A percentile compares a stretch with the other conserved stretches of the same genome.
phyloP scores from a whole-genome alignment of 2,113 vertebrate genomes.

The Nerophis ophidion region DNA sequence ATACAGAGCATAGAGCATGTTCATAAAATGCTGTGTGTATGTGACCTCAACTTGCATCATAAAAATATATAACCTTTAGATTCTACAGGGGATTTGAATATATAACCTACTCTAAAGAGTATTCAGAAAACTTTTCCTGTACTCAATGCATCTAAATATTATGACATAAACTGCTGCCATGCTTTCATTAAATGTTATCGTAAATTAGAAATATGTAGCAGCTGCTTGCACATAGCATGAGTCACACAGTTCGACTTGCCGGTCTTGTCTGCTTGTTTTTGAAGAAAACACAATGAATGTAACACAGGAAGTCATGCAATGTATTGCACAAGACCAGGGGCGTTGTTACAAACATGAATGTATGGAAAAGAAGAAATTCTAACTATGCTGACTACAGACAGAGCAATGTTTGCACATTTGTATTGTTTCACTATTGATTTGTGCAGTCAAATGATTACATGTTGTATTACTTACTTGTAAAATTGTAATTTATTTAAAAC shows the following conservation, averaged over 20 bases:
- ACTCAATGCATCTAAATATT: background rate
- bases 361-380: background rate
- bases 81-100: too few relatives aligned
- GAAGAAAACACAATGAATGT: background rate
- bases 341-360: background rate
- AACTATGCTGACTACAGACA: background rate
- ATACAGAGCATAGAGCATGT: background rate
- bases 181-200: background rate
- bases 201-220: background rate
- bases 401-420: background rate
- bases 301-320: constrained; percentile 5
- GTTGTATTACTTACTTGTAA: too few relatives aligned
- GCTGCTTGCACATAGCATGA: background rate
- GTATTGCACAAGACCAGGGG: background rate
- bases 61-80: too few relatives aligned
- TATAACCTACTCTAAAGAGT: background rate
- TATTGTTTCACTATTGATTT: background rate
- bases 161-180: too few relatives aligned
- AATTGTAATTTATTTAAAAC: too few relatives aligned
- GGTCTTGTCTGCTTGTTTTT: background rate
- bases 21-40: background rate
- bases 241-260: background rate
- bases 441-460: too few relatives aligned
- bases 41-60: too few relatives aligned
- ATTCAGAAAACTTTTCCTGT: background rate